Evolutionary conservation across 2,888 invertebrate species (phyloP).

Genomic region (Pogonocherus hispidulus): DNA sequence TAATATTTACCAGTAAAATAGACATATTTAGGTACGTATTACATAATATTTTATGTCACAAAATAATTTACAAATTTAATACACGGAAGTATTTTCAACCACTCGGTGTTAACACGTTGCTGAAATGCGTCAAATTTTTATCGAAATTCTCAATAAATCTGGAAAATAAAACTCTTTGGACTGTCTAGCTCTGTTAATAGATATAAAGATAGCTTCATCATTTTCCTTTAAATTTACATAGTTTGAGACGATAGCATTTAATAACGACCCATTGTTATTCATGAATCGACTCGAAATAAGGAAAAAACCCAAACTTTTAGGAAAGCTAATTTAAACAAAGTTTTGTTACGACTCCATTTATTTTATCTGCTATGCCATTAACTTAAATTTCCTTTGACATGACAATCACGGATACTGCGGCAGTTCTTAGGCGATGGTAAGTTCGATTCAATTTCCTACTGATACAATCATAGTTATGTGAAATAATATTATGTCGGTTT

Average conservation of each 20-base stretch:
- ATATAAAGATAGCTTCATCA: neutral
- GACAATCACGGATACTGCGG: slow-evolving; percentile 46
- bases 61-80: too few relatives aligned
- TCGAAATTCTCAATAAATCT: neutral
- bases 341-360: slow-evolving; percentile 40
- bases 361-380: slow-evolving; percentile 44
- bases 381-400: slow-evolving; percentile 45
- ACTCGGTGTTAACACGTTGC: too few relatives aligned
- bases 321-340: slow-evolving; percentile 42
- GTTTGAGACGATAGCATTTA: neutral
- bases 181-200: neutral
- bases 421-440: slow-evolving; percentile 43
- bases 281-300: slow-evolving; percentile 10
- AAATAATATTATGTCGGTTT: slow-evolving; percentile 40
- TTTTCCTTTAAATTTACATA: neutral
- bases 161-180: neutral
- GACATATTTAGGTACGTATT: too few relatives aligned
- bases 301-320: slow-evolving; percentile 26
- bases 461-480: slow-evolving; percentile 45
- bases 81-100: too few relatives aligned
- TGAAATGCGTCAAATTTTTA: too few relatives aligned
- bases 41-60: too few relatives aligned
- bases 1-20: too few relatives aligned
- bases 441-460: slow-evolving; percentile 52
- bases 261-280: neutral